Conservation (phyloP, 2,888 invertebrate species). For the Gisinianus flammeolus region DNA sequence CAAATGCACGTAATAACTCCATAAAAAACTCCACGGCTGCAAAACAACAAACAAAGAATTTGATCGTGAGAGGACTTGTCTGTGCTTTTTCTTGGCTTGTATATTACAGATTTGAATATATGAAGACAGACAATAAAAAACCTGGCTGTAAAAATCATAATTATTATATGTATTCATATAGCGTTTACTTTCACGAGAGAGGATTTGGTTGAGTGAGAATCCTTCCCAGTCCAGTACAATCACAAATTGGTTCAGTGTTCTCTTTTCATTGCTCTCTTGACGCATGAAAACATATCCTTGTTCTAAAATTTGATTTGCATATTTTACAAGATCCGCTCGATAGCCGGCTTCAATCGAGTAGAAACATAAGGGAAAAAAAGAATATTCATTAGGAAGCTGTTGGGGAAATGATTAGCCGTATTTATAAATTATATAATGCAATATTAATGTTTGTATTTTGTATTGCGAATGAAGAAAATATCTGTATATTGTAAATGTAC, state of each 20-base stretch:
- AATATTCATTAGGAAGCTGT: not conserved
- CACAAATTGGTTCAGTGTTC: conserved; percentile 12
- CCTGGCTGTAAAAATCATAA: no score
- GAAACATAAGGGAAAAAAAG: not conserved
- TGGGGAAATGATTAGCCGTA: not conserved
- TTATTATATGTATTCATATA: no score
- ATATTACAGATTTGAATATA: no score
- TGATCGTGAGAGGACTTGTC: not conserved
- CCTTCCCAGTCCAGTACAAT: conserved; percentile 24
- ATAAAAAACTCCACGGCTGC: not conserved
- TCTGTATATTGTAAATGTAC: no score
- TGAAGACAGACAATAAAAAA: no score
- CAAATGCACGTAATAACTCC: no score
- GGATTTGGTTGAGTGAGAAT: conserved; percentile 14
- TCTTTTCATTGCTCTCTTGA: conserved; percentile 15
- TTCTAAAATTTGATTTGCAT: conserved; percentile 29
- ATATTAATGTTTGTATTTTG: no score
- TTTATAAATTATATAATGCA: not conserved
- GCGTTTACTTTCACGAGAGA: conserved; percentile 20
- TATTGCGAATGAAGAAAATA: no score
- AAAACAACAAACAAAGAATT: not conserved
- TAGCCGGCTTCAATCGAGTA: conserved; percentile 3
- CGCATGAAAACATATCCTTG: conserved; percentile 22
- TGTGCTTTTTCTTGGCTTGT: no score
- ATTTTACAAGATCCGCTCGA: conserved; percentile 1